phyloP scores from a whole-genome alignment of 2,888 invertebrate species.

The Plagodis dolabraria region DNA sequence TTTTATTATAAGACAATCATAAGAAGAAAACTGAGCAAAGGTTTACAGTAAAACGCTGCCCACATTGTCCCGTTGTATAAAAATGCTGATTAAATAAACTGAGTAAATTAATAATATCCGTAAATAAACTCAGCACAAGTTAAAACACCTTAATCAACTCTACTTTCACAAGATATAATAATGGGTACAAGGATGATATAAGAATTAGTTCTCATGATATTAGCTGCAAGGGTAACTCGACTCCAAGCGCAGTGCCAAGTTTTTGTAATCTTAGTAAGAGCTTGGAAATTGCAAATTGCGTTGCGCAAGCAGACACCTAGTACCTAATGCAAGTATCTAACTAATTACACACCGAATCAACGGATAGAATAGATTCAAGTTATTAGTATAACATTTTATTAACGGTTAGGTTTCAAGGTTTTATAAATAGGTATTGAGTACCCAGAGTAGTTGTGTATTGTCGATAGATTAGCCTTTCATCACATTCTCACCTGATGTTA shows the following conservation, averaged over 20 bases:
- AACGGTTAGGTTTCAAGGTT: conserved; percentile 18
- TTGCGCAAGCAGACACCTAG: conserved; percentile 43
- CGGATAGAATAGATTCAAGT: conserved; percentile 25
- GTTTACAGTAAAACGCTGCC: too few species aligned
- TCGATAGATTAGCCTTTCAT: too few species aligned
- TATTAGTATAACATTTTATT: conserved; percentile 10
- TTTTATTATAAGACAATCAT: too few species aligned
- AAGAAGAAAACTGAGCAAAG: too few species aligned
- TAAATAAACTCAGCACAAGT: too few species aligned
- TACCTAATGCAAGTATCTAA: conserved; percentile 30
- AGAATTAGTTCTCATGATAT: conserved; percentile 10
- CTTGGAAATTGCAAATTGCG: conserved; percentile 46
- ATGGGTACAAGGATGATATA: conserved; percentile 8
- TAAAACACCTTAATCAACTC: too few species aligned
- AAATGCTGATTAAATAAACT: too few species aligned
- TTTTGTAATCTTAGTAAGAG: conserved; percentile 52
- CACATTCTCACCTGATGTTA: too few species aligned
- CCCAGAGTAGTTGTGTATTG: too few species aligned
- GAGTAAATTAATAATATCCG: too few species aligned
- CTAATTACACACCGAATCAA: conserved; percentile 42
- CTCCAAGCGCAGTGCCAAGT: conserved; percentile 41
- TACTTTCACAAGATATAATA: background rate
- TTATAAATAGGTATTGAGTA: too few species aligned
- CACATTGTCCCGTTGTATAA: too few species aligned
- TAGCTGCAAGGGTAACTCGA: conserved; percentile 31